These are phyloP conservation scores for Peromyscus californicus DNA, from an alignment of 2,113 vertebrate genomes.

Conservation along the genomic window DNA sequence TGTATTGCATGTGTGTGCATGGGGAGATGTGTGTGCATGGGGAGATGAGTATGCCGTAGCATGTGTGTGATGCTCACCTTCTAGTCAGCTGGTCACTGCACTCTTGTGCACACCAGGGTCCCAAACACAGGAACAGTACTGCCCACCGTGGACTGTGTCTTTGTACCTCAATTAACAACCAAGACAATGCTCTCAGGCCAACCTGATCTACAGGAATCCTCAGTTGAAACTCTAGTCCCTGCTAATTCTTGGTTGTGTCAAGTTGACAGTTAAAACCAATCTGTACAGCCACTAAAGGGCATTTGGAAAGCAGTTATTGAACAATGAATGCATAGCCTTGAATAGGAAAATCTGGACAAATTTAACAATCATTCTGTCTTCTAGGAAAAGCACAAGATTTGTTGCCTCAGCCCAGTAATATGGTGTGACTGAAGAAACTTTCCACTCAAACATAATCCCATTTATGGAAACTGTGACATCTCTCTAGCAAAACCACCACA, in stretches of 20 bases:
- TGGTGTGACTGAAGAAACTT: not conserved
- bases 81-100: not conserved
- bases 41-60: not conserved
- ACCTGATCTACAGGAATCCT: not conserved
- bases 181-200: too few species aligned
- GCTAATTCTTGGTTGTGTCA: not conserved
- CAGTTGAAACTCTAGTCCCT: not conserved
- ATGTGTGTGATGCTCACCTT: not conserved
- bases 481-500: not conserved
- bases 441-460: not conserved
- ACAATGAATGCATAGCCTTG: not conserved
- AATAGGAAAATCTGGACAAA: not conserved
- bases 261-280: not conserved
- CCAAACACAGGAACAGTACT: not conserved
- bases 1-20: not conserved
- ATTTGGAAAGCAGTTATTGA: not conserved
- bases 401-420: not conserved
- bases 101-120: not conserved
- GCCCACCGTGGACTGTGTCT: not conserved
- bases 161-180: not conserved
- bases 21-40: too few species aligned
- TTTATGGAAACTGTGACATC: slow-evolving; percentile 36
- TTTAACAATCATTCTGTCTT: not conserved
- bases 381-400: not conserved
- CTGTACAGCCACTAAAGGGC: not conserved